These are phyloP conservation scores for Scytalopus superciliaris DNA, from an alignment of 2,113 vertebrate genomes.

Conservation along the genomic window DNA sequence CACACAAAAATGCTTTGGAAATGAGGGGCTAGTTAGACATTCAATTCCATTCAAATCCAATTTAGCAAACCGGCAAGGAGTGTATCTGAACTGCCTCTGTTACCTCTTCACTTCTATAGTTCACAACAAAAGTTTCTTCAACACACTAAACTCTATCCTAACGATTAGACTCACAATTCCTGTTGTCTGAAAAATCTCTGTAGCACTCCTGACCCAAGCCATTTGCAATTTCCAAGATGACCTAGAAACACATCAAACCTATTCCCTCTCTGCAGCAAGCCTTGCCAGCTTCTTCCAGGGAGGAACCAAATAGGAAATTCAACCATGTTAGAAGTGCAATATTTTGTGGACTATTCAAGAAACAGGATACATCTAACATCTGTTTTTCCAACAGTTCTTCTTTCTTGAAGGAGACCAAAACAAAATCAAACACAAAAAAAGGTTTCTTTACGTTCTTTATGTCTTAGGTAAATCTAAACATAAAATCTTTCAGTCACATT, in stretches of 20 bases:
- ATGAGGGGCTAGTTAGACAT: conserved; percentile 22
- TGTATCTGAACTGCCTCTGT: neutral
- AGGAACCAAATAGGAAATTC: neutral
- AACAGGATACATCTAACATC: neutral
- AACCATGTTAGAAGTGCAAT: neutral
- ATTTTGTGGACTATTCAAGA: neutral
- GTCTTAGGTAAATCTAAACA: neutral
- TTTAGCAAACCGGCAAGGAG: neutral
- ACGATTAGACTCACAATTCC: neutral
- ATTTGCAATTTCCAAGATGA: neutral
- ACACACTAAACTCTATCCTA: fast-evolving
- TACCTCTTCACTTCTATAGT: neutral
- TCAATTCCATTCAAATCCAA: neutral
- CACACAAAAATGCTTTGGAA: conserved; percentile 48
- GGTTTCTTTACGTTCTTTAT: neutral
- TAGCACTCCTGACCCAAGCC: neutral
- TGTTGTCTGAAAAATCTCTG: neutral
- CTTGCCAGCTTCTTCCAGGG: neutral
- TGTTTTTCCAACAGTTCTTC: neutral
- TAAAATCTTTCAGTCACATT: neutral
- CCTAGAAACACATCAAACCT: neutral
- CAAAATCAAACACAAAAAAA: neutral
- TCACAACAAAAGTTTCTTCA: neutral
- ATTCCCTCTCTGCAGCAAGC: neutral
- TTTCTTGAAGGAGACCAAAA: neutral